Base-by-base conservation (phyloP, 2,888 invertebrate species). In the Volucella zonaria region DNA sequence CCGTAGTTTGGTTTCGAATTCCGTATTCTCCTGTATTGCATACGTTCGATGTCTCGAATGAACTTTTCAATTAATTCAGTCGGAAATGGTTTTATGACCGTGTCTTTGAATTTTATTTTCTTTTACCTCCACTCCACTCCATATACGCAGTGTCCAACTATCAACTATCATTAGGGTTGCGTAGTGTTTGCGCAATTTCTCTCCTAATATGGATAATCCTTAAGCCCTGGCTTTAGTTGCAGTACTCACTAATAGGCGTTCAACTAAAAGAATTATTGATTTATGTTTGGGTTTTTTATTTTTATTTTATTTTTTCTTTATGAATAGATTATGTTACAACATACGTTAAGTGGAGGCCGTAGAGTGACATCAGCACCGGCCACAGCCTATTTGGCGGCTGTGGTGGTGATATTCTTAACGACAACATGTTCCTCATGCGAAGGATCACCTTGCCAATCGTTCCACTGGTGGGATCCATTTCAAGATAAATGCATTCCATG, bases 401-500 rank as follows among this genome's bases (percentile, higher is more conserved):
- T 81, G 47, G 82, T 88, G 54, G 86, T 90, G 51, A 87, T 90
- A 74, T 86, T 90, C 52, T 88, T 89, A 86, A 88, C 89, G 87
- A 90, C 90, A 87, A 89, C 89, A 88, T 90, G 91, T 90, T 90
- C 90, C 88, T 89, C 89, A 87, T 87, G 87, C 77, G 88, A 88
- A 86, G 90, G 90, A 67, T 90, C 90, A 49, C 90, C 91, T 77
- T 92, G 93, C 89, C 93, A 93, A 86, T 94, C 95, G 62, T 93
- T 93, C 87, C 94, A 94, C 90, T 96, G 95, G 94, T 95, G 96
- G 94, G 94, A 95, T 91, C 93, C 94, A 86, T 93, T 93, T 88
- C 93, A 93, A 87, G 94, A 94, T 90, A 91, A 92, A 88, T 96
- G 96, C 92, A 92, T 93, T 88, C 94, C 95, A 80, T 96, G 96